Base-by-base conservation (phyloP, 2,113 vertebrate genomes). In the Neolamprologus toae region DNA sequence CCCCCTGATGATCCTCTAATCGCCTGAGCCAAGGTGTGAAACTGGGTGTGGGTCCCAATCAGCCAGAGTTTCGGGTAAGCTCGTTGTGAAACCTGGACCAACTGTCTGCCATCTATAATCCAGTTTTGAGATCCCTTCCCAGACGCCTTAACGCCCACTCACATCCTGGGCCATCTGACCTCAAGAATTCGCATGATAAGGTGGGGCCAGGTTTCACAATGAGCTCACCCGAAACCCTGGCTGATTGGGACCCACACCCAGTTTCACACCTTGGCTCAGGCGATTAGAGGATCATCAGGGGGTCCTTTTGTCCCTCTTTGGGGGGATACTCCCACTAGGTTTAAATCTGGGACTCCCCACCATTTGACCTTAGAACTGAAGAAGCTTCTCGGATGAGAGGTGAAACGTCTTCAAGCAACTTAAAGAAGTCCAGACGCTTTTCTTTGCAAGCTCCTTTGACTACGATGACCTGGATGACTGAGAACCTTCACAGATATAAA, bases 251-350 rank as follows among this genome's bases (percentile, higher is more conserved):
- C 21, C 53, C 53, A 55, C 53, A 23, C 53, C 11, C 53, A 0
- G 0, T 23, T 55, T 7, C 11, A 55, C 53, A 55, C 53, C 53
- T 55, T 55, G 11, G 53, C 53, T 23, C 11, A 55, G 21, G 53
- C 6, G 2, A 23, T 54, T 54, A 23, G 53, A 54, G 10, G n/a
- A 12, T 54, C 53, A 12, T 12, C 10, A 54, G n/a, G 53, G 10
- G 53, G 53, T 54, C 53, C n/a, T 23, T 23, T 54, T 54, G 53
- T 54, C n/a, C 53, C 10, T 54, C 53, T 23, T 0, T 23, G 10
- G 6, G 53, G 53, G n/a, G 3, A 1, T 0, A 54, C n/a, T 3
- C n/a, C 10, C 10, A 54, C n/a, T 23, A 2, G n/a, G n/a, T 7
- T 54, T 12, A 54, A 1, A 54, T 54, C 51, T 54, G 51, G 51